Evolutionary conservation across 2,888 invertebrate genomes (phyloP), one percentile per base, ranked within the genome.

Genomic region (Cremastinae sp.): DNA sequence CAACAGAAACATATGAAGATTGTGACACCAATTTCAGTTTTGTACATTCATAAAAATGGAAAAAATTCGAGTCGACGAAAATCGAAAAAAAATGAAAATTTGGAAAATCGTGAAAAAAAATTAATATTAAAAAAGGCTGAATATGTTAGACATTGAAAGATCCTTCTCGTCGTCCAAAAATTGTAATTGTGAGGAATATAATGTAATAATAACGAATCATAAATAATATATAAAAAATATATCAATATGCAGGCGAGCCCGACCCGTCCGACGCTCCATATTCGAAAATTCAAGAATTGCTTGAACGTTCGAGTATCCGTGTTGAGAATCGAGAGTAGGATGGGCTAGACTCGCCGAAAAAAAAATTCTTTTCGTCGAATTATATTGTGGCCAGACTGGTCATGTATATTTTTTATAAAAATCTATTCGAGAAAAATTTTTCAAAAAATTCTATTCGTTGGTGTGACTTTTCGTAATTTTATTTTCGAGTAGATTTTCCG

Each of bases 221-320:
- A 53, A 59, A 28, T 62, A 18, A 39, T 49, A 66, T 71, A 70
- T 68, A 59, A 37, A 75, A 59, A 43, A 77, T 66, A 74, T 45
- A 76, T 69, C 58, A 74, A 76, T 72, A 62, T 64, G 41, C 58
- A 74, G 64, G 61, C 77, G 78, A 78, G 78, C 75, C 72, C 68
- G 66, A 81, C 80, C 79, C 68, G 75, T 79, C 56, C 82, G 85
- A 86, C 79, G 83, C 82, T 88, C 88, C 84, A 88, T 88, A 89
- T 85, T 84, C 89, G 89, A 87, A 86, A 81, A 75, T 82, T 88
- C 87, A 89, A 89, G 88, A 89, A 74, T 89, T 89, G 83, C 88
- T 89, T 88, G 89, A 86, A 83, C 77, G 78, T 87, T 89, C 88
- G 89, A 84, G 86, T 89, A 89, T 89, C 86, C 89, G 88, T 86